Percentiles rank a stretch among this genome's conserved stretches.
Conservation (phyloP, 30 jellyfish, hydroid and myxozoan genomes). For the Aurelia aurita region DNA sequence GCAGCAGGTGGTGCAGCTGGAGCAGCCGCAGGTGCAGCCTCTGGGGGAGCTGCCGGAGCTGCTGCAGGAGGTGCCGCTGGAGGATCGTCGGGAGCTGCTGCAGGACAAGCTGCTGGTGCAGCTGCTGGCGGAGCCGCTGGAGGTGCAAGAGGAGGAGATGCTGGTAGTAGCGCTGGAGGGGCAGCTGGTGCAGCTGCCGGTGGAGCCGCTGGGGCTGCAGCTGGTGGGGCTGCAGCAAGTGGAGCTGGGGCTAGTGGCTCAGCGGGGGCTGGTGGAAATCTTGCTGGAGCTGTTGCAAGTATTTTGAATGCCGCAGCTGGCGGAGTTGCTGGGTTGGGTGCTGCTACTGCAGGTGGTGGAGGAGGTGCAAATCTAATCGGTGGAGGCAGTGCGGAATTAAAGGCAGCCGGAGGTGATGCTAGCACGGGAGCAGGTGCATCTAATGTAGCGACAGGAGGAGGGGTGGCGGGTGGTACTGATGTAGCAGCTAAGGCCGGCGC, state of each 20-base stretch:
- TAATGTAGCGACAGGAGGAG: slow-evolving; percentile 62
- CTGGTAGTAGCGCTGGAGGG: slow-evolving; percentile 43
- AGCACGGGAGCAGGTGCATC: slow-evolving; percentile 70
- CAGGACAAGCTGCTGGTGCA: slow-evolving; percentile 58
- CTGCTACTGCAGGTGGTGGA: slow-evolving; percentile 30
- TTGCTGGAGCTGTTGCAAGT: slow-evolving; percentile 59
- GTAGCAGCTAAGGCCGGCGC: slow-evolving; percentile 75
- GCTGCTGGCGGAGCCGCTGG: slow-evolving; percentile 61
- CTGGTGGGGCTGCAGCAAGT: slow-evolving; percentile 51
- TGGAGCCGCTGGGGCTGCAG: slow-evolving; percentile 65
- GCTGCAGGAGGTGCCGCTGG: slow-evolving; percentile 68
- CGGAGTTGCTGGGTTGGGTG: slow-evolving; percentile 61
- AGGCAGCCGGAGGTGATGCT: slow-evolving; percentile 71
- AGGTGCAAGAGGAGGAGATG: slow-evolving; percentile 48
- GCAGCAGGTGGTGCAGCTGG: slow-evolving; percentile 58
- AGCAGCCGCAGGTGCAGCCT: slow-evolving; percentile 57
- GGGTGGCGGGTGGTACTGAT: slow-evolving; percentile 61
- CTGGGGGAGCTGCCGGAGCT: slow-evolving; percentile 71
- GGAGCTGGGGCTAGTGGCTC: slow-evolving; percentile 48
- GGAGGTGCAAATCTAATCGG: slow-evolving; percentile 39
- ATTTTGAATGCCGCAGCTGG: slow-evolving; percentile 56
- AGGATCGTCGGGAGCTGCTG: slow-evolving; percentile 67
- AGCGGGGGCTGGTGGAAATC: slow-evolving; percentile 62
- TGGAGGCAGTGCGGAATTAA: slow-evolving; percentile 53
- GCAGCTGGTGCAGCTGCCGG: slow-evolving; percentile 54